Conservation (phyloP, 2,797 vertebrate species). For the Sardinella longiceps region DNA sequence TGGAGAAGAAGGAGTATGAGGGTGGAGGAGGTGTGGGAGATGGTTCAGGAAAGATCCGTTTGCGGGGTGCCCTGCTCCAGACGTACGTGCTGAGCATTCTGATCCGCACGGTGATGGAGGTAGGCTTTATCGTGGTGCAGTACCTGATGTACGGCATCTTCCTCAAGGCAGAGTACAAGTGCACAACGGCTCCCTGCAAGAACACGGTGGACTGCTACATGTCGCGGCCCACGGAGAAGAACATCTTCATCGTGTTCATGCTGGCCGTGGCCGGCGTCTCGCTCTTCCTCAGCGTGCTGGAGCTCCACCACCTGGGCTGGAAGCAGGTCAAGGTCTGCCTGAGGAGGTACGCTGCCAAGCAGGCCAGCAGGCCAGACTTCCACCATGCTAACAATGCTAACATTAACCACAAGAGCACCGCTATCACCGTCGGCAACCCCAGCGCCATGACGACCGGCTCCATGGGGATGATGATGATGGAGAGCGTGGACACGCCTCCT, state of each 20-base stretch:
- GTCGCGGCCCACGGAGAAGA: conserved; percentile 96
- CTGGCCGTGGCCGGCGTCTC: conserved; percentile 89
- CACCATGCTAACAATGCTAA: background rate
- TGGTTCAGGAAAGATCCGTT: conserved; percentile 70
- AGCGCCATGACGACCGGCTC: conserved; percentile 40
- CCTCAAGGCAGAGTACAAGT: conserved; percentile 86
- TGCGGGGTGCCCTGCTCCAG: conserved; percentile 86
- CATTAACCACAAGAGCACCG: conserved; percentile 32
- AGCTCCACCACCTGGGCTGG: conserved; percentile 92
- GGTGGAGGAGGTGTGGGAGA: conserved; percentile 68
- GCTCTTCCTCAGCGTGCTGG: conserved; percentile 87
- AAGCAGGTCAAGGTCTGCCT: conserved; percentile 77
- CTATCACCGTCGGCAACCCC: background rate
- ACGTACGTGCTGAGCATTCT: conserved; percentile 94
- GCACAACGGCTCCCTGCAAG: conserved; percentile 87
- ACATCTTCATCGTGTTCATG: conserved; percentile 98
- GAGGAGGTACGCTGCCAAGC: conserved; percentile 54
- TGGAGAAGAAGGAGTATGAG: conserved; percentile 72
- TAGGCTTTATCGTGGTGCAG: conserved; percentile 91
- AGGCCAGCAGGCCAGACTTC: no score
- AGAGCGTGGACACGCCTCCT: conserved; percentile 52
- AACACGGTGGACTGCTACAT: conserved; percentile 96
- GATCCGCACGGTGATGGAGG: conserved; percentile 92
- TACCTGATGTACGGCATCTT: conserved; percentile 94
- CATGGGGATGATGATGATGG: conserved; percentile 48